phyloP scores from a whole-genome alignment of 2,888 invertebrate genomes.

The Hyposoter didymator region DNA sequence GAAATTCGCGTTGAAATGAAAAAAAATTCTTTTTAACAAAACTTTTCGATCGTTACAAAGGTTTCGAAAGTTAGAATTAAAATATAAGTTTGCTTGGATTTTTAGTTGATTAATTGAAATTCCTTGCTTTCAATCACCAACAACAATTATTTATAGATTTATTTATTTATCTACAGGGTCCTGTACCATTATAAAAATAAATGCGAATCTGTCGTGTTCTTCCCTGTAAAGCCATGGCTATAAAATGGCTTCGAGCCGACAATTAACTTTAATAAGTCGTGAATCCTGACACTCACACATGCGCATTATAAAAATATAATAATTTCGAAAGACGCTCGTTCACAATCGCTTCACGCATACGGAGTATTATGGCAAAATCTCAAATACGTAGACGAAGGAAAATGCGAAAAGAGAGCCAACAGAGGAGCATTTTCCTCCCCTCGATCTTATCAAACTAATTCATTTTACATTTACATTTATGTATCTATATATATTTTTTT shows the following conservation, averaged over 20 bases:
- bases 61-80: not conserved
- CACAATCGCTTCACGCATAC: constrained; percentile 70
- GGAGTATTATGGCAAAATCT: constrained; percentile 80
- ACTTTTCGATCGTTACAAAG: not conserved
- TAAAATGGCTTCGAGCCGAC: constrained; percentile 51
- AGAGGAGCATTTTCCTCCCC: constrained; percentile 16
- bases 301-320: constrained; percentile 30
- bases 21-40: constrained; percentile 8
- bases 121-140: not conserved
- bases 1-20: constrained; percentile 1
- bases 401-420: constrained; percentile 16
- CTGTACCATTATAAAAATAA: constrained; percentile 12
- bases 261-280: constrained; percentile 83
- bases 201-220: constrained; percentile 66
- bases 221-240: constrained; percentile 30
- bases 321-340: constrained; percentile 40
- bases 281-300: constrained; percentile 77
- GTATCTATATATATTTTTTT: constrained; percentile 51
- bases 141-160: too few species aligned
- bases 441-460: constrained; percentile 23
- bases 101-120: not conserved
- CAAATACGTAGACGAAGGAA: constrained; percentile 64
- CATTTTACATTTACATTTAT: not conserved
- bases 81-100: not conserved
- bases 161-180: constrained; percentile 2